A percentile compares a stretch with the other conserved stretches of the same genome.
Evolutionary conservation across 2,888 invertebrate species (phyloP).

Genomic region (Zelleria hepariella): DNA sequence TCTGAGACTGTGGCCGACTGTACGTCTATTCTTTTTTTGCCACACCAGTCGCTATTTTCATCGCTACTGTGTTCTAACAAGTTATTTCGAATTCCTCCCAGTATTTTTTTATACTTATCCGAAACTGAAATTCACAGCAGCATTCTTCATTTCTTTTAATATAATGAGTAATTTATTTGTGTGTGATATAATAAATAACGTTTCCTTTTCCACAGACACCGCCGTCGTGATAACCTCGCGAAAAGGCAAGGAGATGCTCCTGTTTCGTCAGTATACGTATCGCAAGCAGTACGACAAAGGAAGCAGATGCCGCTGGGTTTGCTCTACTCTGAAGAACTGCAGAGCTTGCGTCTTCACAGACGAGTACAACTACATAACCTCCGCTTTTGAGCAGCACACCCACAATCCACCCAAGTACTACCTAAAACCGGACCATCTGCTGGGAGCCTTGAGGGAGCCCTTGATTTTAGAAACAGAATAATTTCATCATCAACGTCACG

Average conservation of each 20-base stretch:
- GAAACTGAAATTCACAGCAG: too few relatives aligned
- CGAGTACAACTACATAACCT: constrained; percentile 35
- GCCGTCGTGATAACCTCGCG: constrained; percentile 53
- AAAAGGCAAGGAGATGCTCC: constrained; percentile 56
- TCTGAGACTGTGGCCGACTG: too few relatives aligned
- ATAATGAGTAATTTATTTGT: too few relatives aligned
- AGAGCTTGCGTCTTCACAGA: constrained; percentile 50
- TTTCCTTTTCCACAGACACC: constrained; percentile 26
- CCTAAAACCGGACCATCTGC: constrained; percentile 42
- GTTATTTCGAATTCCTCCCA: too few relatives aligned
- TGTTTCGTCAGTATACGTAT: constrained; percentile 52
- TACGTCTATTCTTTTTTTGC: too few relatives aligned
- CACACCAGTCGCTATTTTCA: too few relatives aligned
- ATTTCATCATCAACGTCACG: too few relatives aligned
- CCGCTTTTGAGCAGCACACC: constrained; percentile 40
- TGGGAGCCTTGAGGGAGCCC: constrained; percentile 43
- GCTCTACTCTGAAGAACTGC: constrained; percentile 57
- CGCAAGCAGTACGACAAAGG: constrained; percentile 45
- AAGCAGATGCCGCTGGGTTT: constrained; percentile 46
- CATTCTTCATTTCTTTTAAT: too few relatives aligned
- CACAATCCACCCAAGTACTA: constrained; percentile 62
- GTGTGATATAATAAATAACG: too few relatives aligned
- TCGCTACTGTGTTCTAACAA: too few relatives aligned
- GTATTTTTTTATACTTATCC: too few relatives aligned
- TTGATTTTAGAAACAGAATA: constrained; percentile 29